These are phyloP conservation scores for Geodia barretti DNA, from an alignment of 37 sponge, comb jelly and placozoan genomes.

Conservation along the genomic window DNA sequence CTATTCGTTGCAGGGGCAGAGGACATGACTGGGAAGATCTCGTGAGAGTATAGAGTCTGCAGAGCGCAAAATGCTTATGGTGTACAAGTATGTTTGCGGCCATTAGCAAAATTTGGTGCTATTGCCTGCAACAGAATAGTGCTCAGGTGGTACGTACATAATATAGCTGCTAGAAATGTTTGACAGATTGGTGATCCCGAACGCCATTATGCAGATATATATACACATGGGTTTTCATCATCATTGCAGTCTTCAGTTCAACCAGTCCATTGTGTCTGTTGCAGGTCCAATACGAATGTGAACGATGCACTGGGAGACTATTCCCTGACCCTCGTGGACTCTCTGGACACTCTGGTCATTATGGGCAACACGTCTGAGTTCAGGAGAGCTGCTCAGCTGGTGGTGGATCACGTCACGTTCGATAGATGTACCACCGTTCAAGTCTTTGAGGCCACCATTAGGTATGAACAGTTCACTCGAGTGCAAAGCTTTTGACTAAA, in stretches of 20 bases:
- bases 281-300: constrained; percentile 87
- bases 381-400: constrained; percentile 76
- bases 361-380: constrained; percentile 91
- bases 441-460: constrained; percentile 98
- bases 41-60: constrained; percentile 39
- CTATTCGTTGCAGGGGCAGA: constrained; percentile 86
- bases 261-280: background rate
- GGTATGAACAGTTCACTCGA: constrained; percentile 57
- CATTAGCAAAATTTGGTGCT: too few relatives aligned
- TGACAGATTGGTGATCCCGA: too few relatives aligned
- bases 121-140: background rate
- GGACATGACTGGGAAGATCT: constrained; percentile 91
- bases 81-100: constrained; percentile 2
- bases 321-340: constrained; percentile 90
- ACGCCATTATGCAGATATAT: background rate
- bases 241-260: background rate
- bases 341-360: constrained; percentile 89
- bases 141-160: background rate
- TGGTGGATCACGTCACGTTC: constrained; percentile 84
- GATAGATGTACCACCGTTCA: constrained; percentile 87
- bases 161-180: background rate
- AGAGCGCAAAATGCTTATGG: background rate
- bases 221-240: too few relatives aligned
- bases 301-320: constrained; percentile 97
- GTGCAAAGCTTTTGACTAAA: too few relatives aligned